Percentiles rank a stretch among this genome's conserved stretches.
Conservation (phyloP, 2,113 vertebrate genomes). For the Lipophrys pholis region DNA sequence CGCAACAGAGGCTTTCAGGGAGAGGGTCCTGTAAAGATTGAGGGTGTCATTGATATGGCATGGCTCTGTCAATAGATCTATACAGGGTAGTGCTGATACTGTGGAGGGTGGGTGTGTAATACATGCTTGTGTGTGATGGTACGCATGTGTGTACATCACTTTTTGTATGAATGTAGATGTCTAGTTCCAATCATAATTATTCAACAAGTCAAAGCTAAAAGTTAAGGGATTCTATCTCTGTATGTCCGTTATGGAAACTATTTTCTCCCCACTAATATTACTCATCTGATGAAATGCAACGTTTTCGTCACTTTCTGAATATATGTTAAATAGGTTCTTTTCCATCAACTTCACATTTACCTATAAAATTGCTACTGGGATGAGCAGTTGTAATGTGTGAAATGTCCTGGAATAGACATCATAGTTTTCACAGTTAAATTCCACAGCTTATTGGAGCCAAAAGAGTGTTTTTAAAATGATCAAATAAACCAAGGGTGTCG, state of each 20-base stretch:
- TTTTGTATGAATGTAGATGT: neutral
- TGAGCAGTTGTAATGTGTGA: too few relatives aligned
- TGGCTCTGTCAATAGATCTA: slow-evolving; percentile 67
- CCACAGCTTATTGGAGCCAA: too few relatives aligned
- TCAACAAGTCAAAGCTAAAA: slow-evolving; percentile 36
- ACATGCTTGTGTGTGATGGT: slow-evolving; percentile 5
- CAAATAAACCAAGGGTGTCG: too few relatives aligned
- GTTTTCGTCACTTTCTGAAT: too few relatives aligned
- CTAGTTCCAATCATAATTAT: slow-evolving; percentile 26
- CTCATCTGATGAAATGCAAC: too few relatives aligned
- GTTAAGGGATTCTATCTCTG: slow-evolving; percentile 20
- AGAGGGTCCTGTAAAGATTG: slow-evolving; percentile 83
- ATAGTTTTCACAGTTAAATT: too few relatives aligned
- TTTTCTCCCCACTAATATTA: slow-evolving; percentile 9
- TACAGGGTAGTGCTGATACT: slow-evolving; percentile 47
- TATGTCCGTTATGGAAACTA: slow-evolving; percentile 4
- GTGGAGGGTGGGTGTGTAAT: slow-evolving; percentile 4
- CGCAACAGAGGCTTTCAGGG: slow-evolving; percentile 92
- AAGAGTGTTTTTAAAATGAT: too few relatives aligned
- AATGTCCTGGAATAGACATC: too few relatives aligned
- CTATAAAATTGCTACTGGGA: too few relatives aligned
- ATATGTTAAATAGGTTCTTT: too few relatives aligned
- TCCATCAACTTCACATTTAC: too few relatives aligned
- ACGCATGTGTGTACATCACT: neutral
- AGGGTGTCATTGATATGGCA: slow-evolving; percentile 79